A percentile compares a stretch with the other conserved stretches of the same genome.
Evolutionary conservation across 1,140 invertebrate genomes (phyloP).

Genomic region (Halyomorpha halys): DNA sequence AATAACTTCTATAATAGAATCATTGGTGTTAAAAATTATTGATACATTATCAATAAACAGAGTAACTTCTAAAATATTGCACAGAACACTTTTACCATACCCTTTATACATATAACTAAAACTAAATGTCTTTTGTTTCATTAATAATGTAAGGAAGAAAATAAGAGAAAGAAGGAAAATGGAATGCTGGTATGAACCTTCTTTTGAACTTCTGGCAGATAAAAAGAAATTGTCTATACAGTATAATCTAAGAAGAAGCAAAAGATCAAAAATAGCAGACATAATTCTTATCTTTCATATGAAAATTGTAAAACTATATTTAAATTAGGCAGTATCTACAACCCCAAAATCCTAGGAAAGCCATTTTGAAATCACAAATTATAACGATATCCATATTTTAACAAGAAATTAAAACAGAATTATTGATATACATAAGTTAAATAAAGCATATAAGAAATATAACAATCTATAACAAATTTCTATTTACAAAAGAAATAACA

Average conservation of each 20-base stretch:
- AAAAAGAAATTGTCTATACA: background rate
- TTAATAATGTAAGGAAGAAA: background rate
- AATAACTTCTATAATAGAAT: constrained; percentile 3
- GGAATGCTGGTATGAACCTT: constrained; percentile 5
- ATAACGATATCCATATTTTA: background rate
- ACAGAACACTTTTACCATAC: background rate
- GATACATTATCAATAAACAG: constrained; percentile 9
- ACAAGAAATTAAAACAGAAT: background rate
- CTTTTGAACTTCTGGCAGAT: background rate
- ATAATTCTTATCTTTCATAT: constrained; percentile 1
- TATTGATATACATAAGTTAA: constrained; percentile 5
- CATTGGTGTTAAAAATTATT: constrained; percentile 15
- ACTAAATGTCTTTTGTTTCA: constrained; percentile 4
- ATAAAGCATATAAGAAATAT: constrained; percentile 17
- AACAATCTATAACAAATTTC: constrained; percentile 5
- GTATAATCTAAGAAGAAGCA: background rate
- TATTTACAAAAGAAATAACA: too few species aligned
- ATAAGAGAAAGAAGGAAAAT: constrained; percentile 4
- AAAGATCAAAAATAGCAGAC: background rate
- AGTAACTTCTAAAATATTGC: constrained; percentile 13
- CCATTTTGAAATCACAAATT: constrained; percentile 3
- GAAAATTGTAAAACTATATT: background rate
- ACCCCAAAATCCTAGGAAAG: constrained; percentile 3
- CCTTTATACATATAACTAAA: background rate
- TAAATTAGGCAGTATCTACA: constrained; percentile 3